phyloP scores from a whole-genome alignment of 2,113 vertebrate genomes.

The Eleginops maclovinus region DNA sequence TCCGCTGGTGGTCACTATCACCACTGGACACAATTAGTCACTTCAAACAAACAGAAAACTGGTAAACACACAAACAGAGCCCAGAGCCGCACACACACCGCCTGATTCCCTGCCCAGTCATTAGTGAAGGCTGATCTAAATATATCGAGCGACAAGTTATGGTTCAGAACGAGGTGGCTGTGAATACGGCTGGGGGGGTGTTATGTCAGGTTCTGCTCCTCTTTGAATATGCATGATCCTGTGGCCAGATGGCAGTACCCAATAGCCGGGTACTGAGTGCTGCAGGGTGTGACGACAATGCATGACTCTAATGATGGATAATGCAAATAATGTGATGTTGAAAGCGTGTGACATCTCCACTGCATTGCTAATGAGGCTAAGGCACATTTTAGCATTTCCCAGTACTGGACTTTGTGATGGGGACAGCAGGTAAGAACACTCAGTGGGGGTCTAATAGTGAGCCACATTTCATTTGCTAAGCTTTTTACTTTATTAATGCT shows the following conservation, averaged over 20 bases:
- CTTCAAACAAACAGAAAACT: slow-evolving; percentile 2
- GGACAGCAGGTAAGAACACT: slow-evolving; percentile 10
- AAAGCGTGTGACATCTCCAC: slow-evolving; percentile 13
- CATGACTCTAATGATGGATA: slow-evolving; percentile 35
- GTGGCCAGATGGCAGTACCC: slow-evolving; percentile 50
- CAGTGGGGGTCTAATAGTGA: background rate
- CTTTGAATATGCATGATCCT: slow-evolving; percentile 37
- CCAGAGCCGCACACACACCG: background rate
- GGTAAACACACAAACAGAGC: background rate
- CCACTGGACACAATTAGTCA: slow-evolving; percentile 21
- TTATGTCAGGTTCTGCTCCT: slow-evolving; percentile 33
- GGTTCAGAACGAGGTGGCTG: slow-evolving; percentile 19
- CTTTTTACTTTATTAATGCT: background rate
- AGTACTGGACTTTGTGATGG: background rate
- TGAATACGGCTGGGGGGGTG: slow-evolving; percentile 18
- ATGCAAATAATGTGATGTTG: slow-evolving; percentile 25
- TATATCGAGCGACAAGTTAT: slow-evolving; percentile 2
- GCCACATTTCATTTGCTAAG: background rate
- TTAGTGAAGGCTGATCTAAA: slow-evolving; percentile 28
- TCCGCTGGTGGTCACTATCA: slow-evolving; percentile 21
- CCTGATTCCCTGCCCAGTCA: background rate
- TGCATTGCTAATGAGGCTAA: slow-evolving; percentile 24
- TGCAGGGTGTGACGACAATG: slow-evolving; percentile 12
- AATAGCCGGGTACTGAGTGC: background rate
- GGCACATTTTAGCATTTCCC: background rate